These are phyloP conservation scores for Misgurnus mizolepis DNA, from an alignment of 2,113 vertebrate species.

Conservation along the genomic window DNA sequence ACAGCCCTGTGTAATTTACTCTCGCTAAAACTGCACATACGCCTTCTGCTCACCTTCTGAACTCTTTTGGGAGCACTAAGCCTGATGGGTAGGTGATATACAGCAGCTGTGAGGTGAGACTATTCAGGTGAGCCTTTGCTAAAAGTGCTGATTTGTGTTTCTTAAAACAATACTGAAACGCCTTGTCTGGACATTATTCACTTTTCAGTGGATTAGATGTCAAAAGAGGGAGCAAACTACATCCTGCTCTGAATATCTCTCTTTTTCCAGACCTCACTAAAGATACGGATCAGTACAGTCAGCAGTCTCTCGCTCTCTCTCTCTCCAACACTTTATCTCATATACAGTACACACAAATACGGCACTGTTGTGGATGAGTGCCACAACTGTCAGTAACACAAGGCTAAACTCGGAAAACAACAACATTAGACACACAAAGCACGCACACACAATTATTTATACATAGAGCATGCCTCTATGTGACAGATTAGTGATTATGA, in stretches of 20 bases:
- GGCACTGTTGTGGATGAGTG: neutral
- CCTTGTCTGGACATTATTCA: constrained; percentile 29
- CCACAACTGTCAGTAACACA: constrained; percentile 8
- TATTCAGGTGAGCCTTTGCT: constrained; percentile 25
- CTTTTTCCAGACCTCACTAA: constrained; percentile 24
- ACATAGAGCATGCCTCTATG: constrained; percentile 3
- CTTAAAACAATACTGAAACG: constrained; percentile 37
- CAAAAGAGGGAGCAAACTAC: constrained; percentile 38
- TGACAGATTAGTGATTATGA: constrained; percentile 27
- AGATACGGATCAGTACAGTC: constrained; percentile 36
- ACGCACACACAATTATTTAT: constrained; percentile 18
- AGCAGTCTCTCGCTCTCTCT: constrained; percentile 26
- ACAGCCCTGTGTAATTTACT: neutral
- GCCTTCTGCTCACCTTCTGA: constrained; percentile 25
- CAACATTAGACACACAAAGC: constrained; percentile 18
- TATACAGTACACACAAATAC: neutral
- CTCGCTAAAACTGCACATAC: constrained; percentile 16
- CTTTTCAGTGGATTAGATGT: constrained; percentile 41
- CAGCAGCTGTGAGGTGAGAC: neutral
- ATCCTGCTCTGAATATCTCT: constrained; percentile 38
- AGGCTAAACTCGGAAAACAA: neutral
- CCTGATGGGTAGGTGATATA: constrained; percentile 31
- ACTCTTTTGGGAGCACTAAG: constrained; percentile 32
- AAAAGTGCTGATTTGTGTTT: constrained; percentile 40
- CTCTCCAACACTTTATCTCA: neutral